A percentile compares a stretch with the other conserved stretches of the same genome.
Evolutionary conservation across 1,140 invertebrate species (phyloP).

Genomic region (Callitettix versicolor): DNA sequence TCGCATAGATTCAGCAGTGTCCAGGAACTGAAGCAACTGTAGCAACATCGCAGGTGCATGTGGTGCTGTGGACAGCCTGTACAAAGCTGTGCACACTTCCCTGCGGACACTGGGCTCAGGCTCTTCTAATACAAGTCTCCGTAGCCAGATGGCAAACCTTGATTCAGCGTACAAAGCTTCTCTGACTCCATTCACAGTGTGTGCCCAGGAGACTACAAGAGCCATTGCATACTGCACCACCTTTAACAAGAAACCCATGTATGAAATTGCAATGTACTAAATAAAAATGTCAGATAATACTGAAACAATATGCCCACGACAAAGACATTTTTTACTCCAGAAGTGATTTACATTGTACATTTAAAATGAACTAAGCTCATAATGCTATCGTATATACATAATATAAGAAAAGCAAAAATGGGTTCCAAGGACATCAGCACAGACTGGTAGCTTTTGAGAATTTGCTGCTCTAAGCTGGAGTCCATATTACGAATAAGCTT

Average conservation of each 20-base stretch:
- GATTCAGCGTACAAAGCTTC: constrained; percentile 51
- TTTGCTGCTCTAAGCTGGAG: too few species aligned
- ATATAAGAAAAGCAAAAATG: too few species aligned
- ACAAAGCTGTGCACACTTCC: constrained; percentile 80
- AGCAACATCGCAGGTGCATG: constrained; percentile 52
- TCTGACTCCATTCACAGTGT: constrained; percentile 55
- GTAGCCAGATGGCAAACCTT: constrained; percentile 59
- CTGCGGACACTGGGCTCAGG: constrained; percentile 74
- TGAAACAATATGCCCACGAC: too few species aligned
- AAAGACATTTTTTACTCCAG: too few species aligned
- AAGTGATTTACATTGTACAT: too few species aligned
- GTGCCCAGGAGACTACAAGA: constrained; percentile 71
- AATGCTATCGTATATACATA: too few species aligned
- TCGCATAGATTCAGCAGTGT: constrained; percentile 74
- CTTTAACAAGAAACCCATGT: constrained; percentile 26
- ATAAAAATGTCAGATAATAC: too few species aligned
- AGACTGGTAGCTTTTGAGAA: too few species aligned
- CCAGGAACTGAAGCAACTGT: constrained; percentile 64
- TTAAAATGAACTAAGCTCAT: too few species aligned
- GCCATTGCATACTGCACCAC: constrained; percentile 71
- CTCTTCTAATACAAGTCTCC: constrained; percentile 68
- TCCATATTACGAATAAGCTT: too few species aligned
- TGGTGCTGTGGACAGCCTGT: constrained; percentile 59
- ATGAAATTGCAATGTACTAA: not conserved
- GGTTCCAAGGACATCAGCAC: too few species aligned